Conservation (phyloP, 2,797 vertebrate genomes). For the Epinephelus coioides region DNA sequence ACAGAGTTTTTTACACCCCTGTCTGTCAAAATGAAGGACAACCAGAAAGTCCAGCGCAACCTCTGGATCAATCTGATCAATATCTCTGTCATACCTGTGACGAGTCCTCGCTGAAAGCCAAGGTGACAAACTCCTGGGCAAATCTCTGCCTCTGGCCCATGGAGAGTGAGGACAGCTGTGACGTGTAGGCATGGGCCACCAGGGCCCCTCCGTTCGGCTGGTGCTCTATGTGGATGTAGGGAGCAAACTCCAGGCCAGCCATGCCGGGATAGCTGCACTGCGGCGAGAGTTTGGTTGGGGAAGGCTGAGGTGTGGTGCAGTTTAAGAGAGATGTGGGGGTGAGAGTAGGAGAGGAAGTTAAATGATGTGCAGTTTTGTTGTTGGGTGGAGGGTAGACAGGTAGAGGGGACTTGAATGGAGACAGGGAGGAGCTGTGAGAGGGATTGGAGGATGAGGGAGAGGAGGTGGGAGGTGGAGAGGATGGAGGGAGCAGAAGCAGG, state of each 20-base stretch:
- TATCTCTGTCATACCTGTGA: conserved; percentile 66
- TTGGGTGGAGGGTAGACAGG: conserved; percentile 71
- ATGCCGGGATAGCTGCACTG: conserved; percentile 82
- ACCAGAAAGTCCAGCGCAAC: no score
- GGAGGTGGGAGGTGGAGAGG: conserved; percentile 48
- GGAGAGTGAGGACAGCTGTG: conserved; percentile 93
- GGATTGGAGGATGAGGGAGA: conserved; percentile 63
- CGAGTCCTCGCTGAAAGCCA: conserved; percentile 95
- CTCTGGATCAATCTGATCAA: conserved; percentile 7
- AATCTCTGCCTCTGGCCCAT: conserved; percentile 90
- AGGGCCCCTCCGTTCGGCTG: conserved; percentile 98
- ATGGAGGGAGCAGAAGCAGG: conserved; percentile 85
- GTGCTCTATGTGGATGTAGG: conserved; percentile 94
- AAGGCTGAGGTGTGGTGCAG: conserved; percentile 67
- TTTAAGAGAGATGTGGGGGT: conserved; percentile 72
- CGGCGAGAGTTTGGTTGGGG: conserved; percentile 36
- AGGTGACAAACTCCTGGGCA: conserved; percentile 92
- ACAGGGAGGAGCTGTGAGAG: conserved; percentile 79
- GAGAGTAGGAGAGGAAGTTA: conserved; percentile 63
- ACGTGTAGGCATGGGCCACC: conserved; percentile 94
- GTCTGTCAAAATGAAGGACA: no score
- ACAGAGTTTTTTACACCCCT: no score
- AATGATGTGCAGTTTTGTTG: conserved; percentile 81
- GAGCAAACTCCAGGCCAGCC: conserved; percentile 92
- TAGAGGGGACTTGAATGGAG: conserved; percentile 84